Percentiles rank a stretch among this genome's conserved stretches.
phyloP scores from a whole-genome alignment of 2,888 invertebrate species.

The Clitarchus hookeri region DNA sequence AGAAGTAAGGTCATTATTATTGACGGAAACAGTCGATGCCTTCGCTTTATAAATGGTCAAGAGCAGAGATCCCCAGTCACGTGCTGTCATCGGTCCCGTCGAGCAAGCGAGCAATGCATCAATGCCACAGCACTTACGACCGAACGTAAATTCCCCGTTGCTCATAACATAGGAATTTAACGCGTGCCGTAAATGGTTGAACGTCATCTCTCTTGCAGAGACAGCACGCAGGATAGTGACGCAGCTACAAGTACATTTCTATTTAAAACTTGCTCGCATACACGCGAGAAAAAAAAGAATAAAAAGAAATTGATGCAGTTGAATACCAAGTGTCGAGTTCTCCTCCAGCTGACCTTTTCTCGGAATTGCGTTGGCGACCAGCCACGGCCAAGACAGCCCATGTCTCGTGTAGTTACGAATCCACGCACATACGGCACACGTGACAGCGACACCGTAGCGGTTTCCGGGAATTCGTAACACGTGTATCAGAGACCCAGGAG shows the following conservation, averaged over 20 bases:
- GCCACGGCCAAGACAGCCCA: neutral
- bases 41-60: neutral
- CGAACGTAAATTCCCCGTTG: neutral
- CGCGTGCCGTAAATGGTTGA: neutral
- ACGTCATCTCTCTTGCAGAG: neutral
- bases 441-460: neutral
- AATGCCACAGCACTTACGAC: neutral
- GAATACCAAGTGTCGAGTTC: neutral
- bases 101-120: neutral
- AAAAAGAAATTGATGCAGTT: neutral
- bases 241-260: neutral
- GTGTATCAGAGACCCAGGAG: no score
- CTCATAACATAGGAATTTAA: neutral
- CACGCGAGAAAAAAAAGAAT: no score
- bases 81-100: neutral
- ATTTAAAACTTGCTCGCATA: neutral
- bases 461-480: no score
- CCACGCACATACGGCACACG: neutral
- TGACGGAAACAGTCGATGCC: neutral
- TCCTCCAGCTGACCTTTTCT: neutral
- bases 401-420: neutral
- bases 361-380: neutral
- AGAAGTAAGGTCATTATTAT: neutral
- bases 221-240: neutral
- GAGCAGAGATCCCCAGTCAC: neutral